Conservation (phyloP, 2,113 vertebrate genomes). For the Himantopus leucocephalus region DNA sequence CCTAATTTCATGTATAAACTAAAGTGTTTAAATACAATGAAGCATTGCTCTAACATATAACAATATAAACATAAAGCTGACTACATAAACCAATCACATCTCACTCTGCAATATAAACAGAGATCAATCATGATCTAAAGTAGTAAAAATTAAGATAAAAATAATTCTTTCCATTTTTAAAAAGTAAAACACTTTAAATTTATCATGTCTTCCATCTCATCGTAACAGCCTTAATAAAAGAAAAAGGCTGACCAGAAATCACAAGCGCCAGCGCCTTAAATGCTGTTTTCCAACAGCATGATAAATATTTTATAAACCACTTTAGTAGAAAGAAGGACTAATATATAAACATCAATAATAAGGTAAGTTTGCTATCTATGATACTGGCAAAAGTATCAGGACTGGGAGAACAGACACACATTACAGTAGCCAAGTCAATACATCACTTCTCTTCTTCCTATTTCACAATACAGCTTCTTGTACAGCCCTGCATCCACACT, state of each 20-base stretch:
- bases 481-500: neutral
- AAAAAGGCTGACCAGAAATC: neutral
- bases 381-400: neutral
- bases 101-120: neutral
- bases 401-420: neutral
- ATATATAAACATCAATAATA: neutral
- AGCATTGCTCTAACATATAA: neutral
- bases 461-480: neutral
- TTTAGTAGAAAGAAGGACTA: neutral
- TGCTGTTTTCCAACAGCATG: neutral
- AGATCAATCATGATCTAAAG: neutral
- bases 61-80: neutral
- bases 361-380: neutral
- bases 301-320: constrained; percentile 36
- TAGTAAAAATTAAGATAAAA: neutral
- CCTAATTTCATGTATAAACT: neutral
- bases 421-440: neutral
- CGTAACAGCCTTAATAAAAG: neutral
- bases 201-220: neutral
- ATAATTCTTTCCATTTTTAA: neutral
- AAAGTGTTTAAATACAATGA: neutral
- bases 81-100: neutral
- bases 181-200: neutral
- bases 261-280: rapidly evolving
- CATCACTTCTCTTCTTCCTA: neutral